These are phyloP conservation scores for Schizothorax lantsangensis DNA, from an alignment of 2,797 vertebrate species.

Conservation along the genomic window DNA sequence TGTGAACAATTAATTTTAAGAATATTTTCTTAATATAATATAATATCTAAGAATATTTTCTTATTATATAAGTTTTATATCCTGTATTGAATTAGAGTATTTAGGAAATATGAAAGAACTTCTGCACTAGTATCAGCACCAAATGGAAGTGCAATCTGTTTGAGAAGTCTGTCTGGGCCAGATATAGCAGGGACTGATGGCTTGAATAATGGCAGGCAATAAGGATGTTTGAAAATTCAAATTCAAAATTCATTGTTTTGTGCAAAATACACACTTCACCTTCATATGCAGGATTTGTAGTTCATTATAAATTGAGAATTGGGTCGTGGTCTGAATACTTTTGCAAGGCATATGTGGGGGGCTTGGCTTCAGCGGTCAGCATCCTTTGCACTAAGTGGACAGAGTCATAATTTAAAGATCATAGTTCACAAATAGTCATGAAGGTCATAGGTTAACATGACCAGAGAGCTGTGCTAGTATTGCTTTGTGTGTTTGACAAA, in stretches of 20 bases:
- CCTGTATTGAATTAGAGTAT: not conserved
- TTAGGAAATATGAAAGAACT: not conserved
- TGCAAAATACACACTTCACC: not conserved
- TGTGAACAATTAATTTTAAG: not conserved
- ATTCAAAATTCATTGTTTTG: too few species aligned
- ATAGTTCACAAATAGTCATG: constrained; percentile 31
- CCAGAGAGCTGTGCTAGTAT: constrained; percentile 63
- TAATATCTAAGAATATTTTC: not conserved
- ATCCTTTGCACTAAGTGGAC: constrained; percentile 51
- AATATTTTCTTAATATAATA: not conserved
- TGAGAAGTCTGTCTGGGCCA: not conserved
- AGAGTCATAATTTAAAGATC: constrained; percentile 12
- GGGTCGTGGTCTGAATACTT: constrained; percentile 16
- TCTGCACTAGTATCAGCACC: not conserved
- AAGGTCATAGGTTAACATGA: constrained; percentile 65
- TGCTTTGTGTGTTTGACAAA: constrained; percentile 62
- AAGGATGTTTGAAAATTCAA: not conserved
- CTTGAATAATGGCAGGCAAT: not conserved
- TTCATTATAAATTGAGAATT: not conserved
- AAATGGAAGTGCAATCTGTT: constrained; percentile 3
- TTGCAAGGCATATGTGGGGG: constrained; percentile 24
- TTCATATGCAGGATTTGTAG: not conserved
- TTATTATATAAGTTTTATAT: not conserved
- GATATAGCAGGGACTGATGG: not conserved
- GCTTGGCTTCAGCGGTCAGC: constrained; percentile 36